phyloP scores from a whole-genome alignment of 2,888 invertebrate genomes.

The Protophormia terraenovae region DNA sequence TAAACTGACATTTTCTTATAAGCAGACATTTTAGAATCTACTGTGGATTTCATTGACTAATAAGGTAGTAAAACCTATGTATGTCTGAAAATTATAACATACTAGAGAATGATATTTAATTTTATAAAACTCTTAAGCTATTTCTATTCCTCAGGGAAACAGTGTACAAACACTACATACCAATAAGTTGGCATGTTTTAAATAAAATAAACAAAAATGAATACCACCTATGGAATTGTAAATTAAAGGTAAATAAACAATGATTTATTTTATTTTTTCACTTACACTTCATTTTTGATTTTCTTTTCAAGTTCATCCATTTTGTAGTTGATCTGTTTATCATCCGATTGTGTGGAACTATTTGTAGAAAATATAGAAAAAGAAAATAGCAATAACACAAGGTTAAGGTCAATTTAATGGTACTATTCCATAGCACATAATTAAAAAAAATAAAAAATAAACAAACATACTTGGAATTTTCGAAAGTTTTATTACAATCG shows the following conservation, averaged over 20 bases:
- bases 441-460: background rate
- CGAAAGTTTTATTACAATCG: slow-evolving; percentile 80
- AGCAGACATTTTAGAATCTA: no score
- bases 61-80: no score
- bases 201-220: background rate
- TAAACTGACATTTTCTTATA: no score
- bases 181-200: background rate
- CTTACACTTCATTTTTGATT: slow-evolving; percentile 81
- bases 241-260: slow-evolving; percentile 56
- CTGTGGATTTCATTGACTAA: no score
- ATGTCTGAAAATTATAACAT: no score
- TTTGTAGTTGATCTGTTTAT: slow-evolving; percentile 78
- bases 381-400: slow-evolving; percentile 22
- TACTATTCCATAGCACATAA: background rate
- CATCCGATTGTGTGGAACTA: slow-evolving; percentile 75
- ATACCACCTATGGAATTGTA: background rate
- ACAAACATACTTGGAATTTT: slow-evolving; percentile 78
- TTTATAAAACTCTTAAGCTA: background rate
- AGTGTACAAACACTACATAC: slow-evolving; percentile 6
- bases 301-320: slow-evolving; percentile 81
- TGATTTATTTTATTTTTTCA: no score
- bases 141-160: background rate
- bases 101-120: background rate
- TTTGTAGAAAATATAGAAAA: slow-evolving; percentile 59
- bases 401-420: slow-evolving; percentile 52